Evolutionary conservation across 2,797 vertebrate species (phyloP).

Genomic region (Cetoscarus ocellatus): DNA sequence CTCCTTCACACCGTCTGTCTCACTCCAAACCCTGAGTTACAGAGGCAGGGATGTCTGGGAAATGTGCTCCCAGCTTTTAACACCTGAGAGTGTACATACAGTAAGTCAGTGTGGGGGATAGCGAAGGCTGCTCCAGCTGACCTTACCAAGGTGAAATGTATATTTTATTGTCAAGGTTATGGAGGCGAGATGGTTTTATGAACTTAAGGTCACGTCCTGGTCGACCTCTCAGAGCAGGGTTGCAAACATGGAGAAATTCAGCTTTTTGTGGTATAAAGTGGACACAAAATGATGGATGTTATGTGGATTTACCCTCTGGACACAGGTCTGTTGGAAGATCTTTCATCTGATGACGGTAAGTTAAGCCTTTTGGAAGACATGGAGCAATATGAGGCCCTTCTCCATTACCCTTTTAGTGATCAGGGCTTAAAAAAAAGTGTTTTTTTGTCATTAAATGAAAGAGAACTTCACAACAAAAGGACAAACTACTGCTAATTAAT

Average conservation of each 20-base stretch:
- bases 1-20: constrained; percentile 35
- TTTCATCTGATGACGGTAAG: background rate
- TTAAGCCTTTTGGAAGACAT: too few relatives aligned
- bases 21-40: constrained; percentile 14
- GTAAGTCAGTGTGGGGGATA: constrained; percentile 18
- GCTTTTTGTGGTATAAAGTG: background rate
- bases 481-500: too few relatives aligned
- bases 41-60: constrained; percentile 18
- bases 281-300: background rate
- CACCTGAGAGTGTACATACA: constrained; percentile 15
- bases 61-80: constrained; percentile 13
- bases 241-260: background rate
- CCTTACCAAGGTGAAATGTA: constrained; percentile 1
- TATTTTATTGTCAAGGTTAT: background rate
- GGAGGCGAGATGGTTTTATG: background rate
- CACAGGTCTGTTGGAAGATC: background rate
- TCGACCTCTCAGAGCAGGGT: constrained; percentile 17
- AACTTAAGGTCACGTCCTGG: constrained; percentile 14
- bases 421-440: too few relatives aligned
- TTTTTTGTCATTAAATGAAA: too few relatives aligned
- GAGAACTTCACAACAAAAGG: too few relatives aligned
- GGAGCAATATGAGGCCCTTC: too few relatives aligned
- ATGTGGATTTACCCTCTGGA: background rate
- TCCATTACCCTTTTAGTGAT: too few relatives aligned
- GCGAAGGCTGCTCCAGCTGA: constrained; percentile 15